Base-by-base conservation (phyloP, 2,113 vertebrate species). In the Anoplopoma fimbria region DNA sequence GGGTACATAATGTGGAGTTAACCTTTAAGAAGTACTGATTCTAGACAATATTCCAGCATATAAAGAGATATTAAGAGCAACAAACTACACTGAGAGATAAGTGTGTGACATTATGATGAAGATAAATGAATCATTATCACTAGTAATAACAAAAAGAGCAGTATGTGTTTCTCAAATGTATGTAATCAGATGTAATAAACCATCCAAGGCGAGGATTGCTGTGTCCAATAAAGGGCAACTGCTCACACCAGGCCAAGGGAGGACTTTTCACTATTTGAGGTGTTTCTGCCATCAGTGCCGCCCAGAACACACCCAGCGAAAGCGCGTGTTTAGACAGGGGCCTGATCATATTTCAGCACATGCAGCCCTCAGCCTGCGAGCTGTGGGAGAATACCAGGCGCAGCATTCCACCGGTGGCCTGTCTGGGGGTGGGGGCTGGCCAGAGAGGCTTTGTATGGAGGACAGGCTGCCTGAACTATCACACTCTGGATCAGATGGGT, bases 281-380 rank as follows among this genome's bases (percentile, higher is more conserved):
- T 68, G 84, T 88, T 93, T 91, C 87, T 69, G 17, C 81, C 81
- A 86, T 88, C 88, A 84, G 58, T 58, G 65, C 3, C 9, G 77
- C 47, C 34, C 73, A 45, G 82, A 83, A 84, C 92, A 89, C 92
- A 87, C 88, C 90, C 90, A 49, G 82, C 61, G 68, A 75, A 80
- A 84, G n/a, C 81, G 62, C 91, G 55, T 92, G 91, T 94, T 93
- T 91, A 85, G 89, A 94, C 90, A 92, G 88, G 75, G 90, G 87
- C 83, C 87, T 71, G 92, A 80, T 94, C 91, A 25, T 83, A 90
- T 93, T 91, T 91, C 93, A 92, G 84, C 68, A 70, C 12, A 68
- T 81, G 82, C 86, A 80, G 87, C 85, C 68, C 79, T 73, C 31
- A 19, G 87, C 81, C 70, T 80, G 83, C 31, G 68, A 84, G 91